A percentile compares a stretch with the other conserved stretches of the same genome.
Conservation (phyloP, 2,888 invertebrate genomes). For the Macrosoma leucophasiata region DNA sequence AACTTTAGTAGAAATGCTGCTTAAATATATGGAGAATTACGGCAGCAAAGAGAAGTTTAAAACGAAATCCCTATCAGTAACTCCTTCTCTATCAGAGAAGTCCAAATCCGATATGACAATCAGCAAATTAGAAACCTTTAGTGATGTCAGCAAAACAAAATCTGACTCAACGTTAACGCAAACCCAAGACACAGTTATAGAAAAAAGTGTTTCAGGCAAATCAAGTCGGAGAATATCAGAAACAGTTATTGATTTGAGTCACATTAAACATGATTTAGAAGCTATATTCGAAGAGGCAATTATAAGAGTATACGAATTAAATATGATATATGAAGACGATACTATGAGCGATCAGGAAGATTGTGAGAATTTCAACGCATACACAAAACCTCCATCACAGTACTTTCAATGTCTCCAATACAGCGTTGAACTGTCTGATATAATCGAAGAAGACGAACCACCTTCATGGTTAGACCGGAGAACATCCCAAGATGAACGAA, state of each 20-base stretch:
- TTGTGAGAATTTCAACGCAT: slow-evolving; percentile 55
- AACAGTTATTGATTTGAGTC: slow-evolving; percentile 57
- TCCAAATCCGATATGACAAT: slow-evolving; percentile 67
- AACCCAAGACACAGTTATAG: slow-evolving; percentile 65
- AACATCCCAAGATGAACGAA: slow-evolving; percentile 40
- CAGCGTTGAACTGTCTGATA: slow-evolving; percentile 64
- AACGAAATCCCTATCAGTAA: slow-evolving; percentile 44
- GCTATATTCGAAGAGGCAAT: slow-evolving; percentile 55
- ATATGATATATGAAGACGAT: slow-evolving; percentile 42
- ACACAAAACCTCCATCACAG: slow-evolving; percentile 54
- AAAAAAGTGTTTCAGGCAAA: slow-evolving; percentile 43
- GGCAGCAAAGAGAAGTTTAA: slow-evolving; percentile 42
- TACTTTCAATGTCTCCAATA: slow-evolving; percentile 48
- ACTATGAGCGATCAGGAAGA: slow-evolving; percentile 65
- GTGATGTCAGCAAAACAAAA: slow-evolving; percentile 67
- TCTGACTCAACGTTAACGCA: slow-evolving; percentile 65
- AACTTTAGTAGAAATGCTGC: slow-evolving; percentile 60
- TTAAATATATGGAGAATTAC: slow-evolving; percentile 68
- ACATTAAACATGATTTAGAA: slow-evolving; percentile 59
- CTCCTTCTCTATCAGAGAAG: slow-evolving; percentile 60
- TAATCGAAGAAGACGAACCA: slow-evolving; percentile 63
- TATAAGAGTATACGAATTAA: slow-evolving; percentile 39
- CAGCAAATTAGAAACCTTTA: slow-evolving; percentile 59
- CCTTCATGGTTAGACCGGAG: slow-evolving; percentile 45
- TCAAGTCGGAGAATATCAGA: slow-evolving; percentile 57